Percentiles rank a stretch among this genome's conserved stretches.
phyloP scores from a whole-genome alignment of 2,888 invertebrate species.

The Clitarchus hookeri region DNA sequence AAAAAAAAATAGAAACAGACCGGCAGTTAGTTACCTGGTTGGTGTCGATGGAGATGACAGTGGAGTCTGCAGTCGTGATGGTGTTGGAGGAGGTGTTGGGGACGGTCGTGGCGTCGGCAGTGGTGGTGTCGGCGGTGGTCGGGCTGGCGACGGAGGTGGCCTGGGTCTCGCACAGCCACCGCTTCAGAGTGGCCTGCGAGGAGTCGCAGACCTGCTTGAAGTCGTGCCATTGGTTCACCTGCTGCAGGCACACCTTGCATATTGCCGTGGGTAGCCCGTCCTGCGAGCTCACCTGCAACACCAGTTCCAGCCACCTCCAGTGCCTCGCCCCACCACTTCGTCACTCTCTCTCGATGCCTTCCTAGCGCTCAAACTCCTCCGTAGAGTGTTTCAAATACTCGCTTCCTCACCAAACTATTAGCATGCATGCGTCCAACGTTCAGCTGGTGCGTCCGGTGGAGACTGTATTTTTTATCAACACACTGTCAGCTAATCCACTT shows the following conservation, averaged over 20 bases:
- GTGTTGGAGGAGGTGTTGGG: not conserved
- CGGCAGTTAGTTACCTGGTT: not conserved
- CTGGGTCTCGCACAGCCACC: constrained; percentile 54
- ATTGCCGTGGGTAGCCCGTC: constrained; percentile 69
- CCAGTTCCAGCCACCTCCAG: not conserved
- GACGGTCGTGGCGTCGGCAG: no score
- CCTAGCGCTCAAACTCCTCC: no score
- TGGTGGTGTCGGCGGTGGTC: not conserved
- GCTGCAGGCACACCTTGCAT: constrained; percentile 66
- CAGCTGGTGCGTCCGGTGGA: no score
- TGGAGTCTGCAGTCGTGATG: not conserved
- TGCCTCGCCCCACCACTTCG: no score
- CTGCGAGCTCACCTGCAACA: constrained; percentile 61
- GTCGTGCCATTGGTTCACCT: constrained; percentile 68
- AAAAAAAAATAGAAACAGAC: no score
- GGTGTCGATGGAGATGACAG: not conserved
- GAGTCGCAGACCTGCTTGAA: constrained; percentile 68
- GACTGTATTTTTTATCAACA: no score
- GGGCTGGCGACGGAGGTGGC: not conserved
- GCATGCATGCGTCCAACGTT: no score
- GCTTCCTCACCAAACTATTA: no score
- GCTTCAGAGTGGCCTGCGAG: constrained; percentile 67
- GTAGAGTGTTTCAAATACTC: no score
- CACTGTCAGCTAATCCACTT: no score
- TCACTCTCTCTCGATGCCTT: no score